A percentile compares a stretch with the other conserved stretches of the same genome.
These are phyloP conservation scores for Chionoecetes opilio DNA, from an alignment of 1,140 invertebrate genomes.

Conservation along the genomic window DNA sequence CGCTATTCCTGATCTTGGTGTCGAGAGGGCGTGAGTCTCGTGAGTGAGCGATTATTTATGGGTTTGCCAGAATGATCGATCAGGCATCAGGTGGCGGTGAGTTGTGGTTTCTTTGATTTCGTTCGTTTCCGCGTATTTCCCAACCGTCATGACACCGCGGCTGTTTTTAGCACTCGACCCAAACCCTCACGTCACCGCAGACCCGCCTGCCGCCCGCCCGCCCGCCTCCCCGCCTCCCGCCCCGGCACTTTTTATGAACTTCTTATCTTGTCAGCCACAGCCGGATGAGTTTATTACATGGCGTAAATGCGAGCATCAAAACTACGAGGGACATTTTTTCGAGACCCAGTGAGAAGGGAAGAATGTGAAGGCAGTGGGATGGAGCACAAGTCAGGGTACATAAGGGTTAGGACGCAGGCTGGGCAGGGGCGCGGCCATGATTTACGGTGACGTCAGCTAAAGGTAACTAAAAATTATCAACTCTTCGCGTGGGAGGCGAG, in stretches of 20 bases:
- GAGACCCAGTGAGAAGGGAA: not conserved
- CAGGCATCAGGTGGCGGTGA: not conserved
- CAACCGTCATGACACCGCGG: slow-evolving; percentile 14
- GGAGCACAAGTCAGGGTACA: not conserved
- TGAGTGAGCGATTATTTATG: slow-evolving; percentile 19
- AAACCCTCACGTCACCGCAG: not conserved
- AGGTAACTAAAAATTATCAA: slow-evolving; percentile 22
- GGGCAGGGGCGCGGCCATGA: not conserved
- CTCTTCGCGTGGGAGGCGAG: not conserved
- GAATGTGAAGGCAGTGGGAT: too few relatives aligned
- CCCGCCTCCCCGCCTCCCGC: not conserved
- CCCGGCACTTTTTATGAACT: not conserved
- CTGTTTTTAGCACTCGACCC: slow-evolving; percentile 25
- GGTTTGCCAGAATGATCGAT: slow-evolving; percentile 28
- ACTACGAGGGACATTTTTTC: not conserved
- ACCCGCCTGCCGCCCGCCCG: not conserved
- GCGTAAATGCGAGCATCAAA: not conserved
- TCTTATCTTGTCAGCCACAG: slow-evolving; percentile 19
- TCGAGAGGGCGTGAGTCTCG: not conserved
- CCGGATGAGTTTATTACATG: slow-evolving; percentile 29
- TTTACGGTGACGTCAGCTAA: not conserved
- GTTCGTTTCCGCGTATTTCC: slow-evolving; percentile 27
- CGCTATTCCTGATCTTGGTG: not conserved
- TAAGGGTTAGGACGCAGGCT: not conserved
- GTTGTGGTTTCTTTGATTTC: slow-evolving; percentile 9